Evolutionary conservation across 2,797 vertebrate genomes (phyloP), one percentile per base, ranked within the genome.

Genomic region (Orientallactaga sibirica): DNA sequence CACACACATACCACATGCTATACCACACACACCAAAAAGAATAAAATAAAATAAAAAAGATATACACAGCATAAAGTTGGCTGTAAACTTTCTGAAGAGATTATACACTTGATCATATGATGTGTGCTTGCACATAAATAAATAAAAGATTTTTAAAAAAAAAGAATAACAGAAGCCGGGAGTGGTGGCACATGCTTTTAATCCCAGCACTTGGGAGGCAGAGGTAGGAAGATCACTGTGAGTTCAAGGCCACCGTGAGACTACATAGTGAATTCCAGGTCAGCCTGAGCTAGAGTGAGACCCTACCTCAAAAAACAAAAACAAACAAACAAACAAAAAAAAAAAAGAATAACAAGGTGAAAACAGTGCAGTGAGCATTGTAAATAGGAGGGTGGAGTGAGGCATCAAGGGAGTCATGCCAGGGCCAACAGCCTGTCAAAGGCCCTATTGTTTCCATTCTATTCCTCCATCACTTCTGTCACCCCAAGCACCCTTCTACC

Each of bases 381-480:
- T 6, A 18, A 25, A 11, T 33, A 68, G 33, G n/a, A 4, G n/a
- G 55, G 22, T 9, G 1, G 1, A 9, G 76, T 52, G 29, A 22
- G 25, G 58, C 33, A 10, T 3, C 1, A 9, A 7, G 81, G 0
- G 29, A 76, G 41, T 2, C 4, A 9, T 3, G 0, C 2, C 52
- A 22, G n/a, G 18, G n/a, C 0, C 48, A 61, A 1, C 48, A 0
- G 0, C n/a, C 14, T 11, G 16, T 27, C 0, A 0, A 3, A 68
- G 29, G 5, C n/a, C 5, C 33, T 12, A 0, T 68, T 12, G 20
- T 19, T 55, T 3, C 29, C 3, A 12, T 3, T 37, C 68, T 29
- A 0, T 29, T 64, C 14, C 29, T 37, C 66, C 33, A 8, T 1
- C 25, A 22, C 27, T 19, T 37, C 74, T 78, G 1, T 62, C 73